Conservation (phyloP, 2,113 vertebrate genomes). For the Xiphophorus maculatus region DNA sequence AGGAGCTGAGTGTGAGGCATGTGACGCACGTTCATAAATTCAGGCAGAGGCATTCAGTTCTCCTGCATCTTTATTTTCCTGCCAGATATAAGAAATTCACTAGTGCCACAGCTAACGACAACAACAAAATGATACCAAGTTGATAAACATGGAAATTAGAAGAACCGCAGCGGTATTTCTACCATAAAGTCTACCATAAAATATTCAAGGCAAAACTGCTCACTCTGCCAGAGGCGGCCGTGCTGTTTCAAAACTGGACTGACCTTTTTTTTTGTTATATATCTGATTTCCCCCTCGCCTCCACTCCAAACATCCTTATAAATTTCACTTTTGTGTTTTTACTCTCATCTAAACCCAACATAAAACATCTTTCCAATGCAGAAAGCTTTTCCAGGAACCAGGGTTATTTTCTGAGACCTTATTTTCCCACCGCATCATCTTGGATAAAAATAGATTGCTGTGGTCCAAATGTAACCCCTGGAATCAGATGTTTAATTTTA, state of each 20-base stretch:
- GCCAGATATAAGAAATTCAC: not conserved
- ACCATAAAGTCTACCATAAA: not conserved
- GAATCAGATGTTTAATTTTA: not conserved
- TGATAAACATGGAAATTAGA: not conserved
- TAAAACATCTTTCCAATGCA: not conserved
- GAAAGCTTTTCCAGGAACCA: not conserved
- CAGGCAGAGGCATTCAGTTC: not conserved
- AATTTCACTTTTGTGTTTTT: no score
- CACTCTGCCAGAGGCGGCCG: not conserved
- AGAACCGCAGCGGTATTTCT: not conserved
- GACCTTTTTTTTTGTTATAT: not conserved
- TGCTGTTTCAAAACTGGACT: not conserved
- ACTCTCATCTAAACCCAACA: no score
- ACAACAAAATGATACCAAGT: not conserved
- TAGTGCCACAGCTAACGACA: no score
- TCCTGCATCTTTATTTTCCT: not conserved
- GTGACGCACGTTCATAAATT: constrained; percentile 13
- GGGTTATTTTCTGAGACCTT: not conserved
- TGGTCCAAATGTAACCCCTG: not conserved
- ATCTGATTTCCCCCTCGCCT: no score
- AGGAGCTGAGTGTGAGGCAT: constrained; percentile 5
- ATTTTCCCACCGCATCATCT: not conserved
- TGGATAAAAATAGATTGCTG: not conserved
- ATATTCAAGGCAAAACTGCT: not conserved
- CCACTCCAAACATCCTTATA: no score